phyloP scores from a whole-genome alignment of 2,888 invertebrate genomes.

The Acleris laterana region DNA sequence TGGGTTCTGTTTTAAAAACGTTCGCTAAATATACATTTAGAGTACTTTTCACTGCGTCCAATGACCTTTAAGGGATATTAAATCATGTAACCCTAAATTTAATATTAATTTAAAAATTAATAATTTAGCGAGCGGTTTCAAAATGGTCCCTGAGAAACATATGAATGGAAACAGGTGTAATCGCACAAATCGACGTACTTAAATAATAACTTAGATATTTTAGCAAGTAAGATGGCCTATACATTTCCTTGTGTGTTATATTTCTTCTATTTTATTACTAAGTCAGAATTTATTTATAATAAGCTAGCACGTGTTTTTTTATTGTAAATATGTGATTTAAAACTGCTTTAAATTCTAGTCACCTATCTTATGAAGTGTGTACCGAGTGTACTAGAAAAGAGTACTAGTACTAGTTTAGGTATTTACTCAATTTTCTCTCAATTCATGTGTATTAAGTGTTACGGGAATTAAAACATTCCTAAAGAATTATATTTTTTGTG shows the following conservation, averaged over 20 bases:
- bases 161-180: conserved; percentile 6
- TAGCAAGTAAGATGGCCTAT: conserved; percentile 33
- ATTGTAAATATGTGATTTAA: conserved; percentile 29
- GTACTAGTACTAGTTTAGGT: too few relatives aligned
- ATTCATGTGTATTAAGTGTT: not conserved
- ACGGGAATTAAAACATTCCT: not conserved
- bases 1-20: too few relatives aligned
- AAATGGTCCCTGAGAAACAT: too few relatives aligned
- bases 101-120: too few relatives aligned
- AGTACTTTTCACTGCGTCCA: too few relatives aligned
- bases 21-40: too few relatives aligned
- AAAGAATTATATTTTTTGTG: not conserved
- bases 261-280: conserved; percentile 13
- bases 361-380: conserved; percentile 24
- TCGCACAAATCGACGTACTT: conserved; percentile 33
- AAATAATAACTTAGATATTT: conserved; percentile 19
- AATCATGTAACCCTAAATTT: too few relatives aligned
- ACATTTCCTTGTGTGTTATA: conserved; percentile 27
- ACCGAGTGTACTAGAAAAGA: conserved; percentile 1
- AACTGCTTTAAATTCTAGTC: conserved; percentile 37
- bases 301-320: conserved; percentile 29
- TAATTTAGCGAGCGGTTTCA: too few relatives aligned
- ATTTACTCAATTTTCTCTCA: too few relatives aligned
- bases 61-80: too few relatives aligned
- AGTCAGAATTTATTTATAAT: conserved; percentile 23